Evolutionary conservation across 1,140 invertebrate species (phyloP).

Genomic region (Trinorchestia longiramus): DNA sequence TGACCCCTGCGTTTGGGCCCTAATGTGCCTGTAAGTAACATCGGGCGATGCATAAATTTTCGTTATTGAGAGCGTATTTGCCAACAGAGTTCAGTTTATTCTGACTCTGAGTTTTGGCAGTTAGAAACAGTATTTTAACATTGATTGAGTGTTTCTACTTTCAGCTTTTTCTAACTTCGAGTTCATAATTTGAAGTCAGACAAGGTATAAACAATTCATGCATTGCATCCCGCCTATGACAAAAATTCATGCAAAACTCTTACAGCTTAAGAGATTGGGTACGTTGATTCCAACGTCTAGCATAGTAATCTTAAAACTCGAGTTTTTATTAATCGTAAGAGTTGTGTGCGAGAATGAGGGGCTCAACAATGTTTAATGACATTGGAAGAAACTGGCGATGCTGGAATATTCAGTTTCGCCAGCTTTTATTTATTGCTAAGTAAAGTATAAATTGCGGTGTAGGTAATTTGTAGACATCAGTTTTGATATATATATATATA

Average conservation of each 20-base stretch:
- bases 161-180: not conserved
- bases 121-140: not conserved
- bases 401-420: too few relatives aligned
- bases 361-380: too few relatives aligned
- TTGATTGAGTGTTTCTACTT: not conserved
- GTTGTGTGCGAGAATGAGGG: too few relatives aligned
- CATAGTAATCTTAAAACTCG: too few relatives aligned
- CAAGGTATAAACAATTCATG: not conserved
- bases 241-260: not conserved
- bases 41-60: not conserved
- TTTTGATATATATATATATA: too few relatives aligned
- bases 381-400: too few relatives aligned
- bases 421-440: too few relatives aligned
- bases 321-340: too few relatives aligned
- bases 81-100: not conserved
- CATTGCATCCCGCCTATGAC: not conserved
- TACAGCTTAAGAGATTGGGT: not conserved
- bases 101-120: not conserved
- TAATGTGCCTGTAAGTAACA: not conserved
- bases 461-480: too few relatives aligned
- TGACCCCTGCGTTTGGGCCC: not conserved
- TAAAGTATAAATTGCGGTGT: too few relatives aligned
- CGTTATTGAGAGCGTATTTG: not conserved
- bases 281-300: too few relatives aligned
- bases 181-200: not conserved